Base-by-base conservation (phyloP, 2,113 vertebrate species). In the Ictalurus punctatus region DNA sequence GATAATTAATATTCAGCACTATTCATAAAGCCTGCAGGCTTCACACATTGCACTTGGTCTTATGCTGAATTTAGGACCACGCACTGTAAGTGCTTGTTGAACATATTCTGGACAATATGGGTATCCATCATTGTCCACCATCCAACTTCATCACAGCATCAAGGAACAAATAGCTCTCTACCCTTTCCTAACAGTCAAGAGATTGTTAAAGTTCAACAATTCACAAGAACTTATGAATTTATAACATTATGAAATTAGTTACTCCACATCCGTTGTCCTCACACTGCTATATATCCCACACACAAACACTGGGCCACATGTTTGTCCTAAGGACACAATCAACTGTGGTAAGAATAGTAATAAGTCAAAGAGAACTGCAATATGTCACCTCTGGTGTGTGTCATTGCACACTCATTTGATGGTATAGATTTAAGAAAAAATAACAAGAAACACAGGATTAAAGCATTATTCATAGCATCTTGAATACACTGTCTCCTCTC, bases 1-100 rank as follows among this genome's bases (percentile, higher is more conserved):
- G 83, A 52, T 52, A 69, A 85, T 83, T 83, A 83, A 83, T 61
- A 83, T 63, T 63, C 81, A 83, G 7, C 23, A 63, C 1, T 19
- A 10, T 69, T 69, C 4, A 69, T 30, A 54, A 85, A 85, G 44
- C 17, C 61, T 30, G 44, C 83, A 65, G 82, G 37, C 61, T 65
- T 84, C 59, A 14, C 23, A 84, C 59, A 54, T 30, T 19, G 23
- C 17, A 54, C 17, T 21, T 10, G 10, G 9, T 14, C 40, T 85
- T 85, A 19, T 85, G 44, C 30, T 67, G 27, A 52, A 69, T 30
- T 44, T 44, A 65, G 23, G 37, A 63, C 61, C 61, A 67, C 1
- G 40, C 40, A 52, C 61, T 84, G 40, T 52, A n/a, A 67, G 13
- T 30, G 7, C 4, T 69, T 52, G 6, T 19, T 85, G 44, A 69